A percentile compares a stretch with the other conserved stretches of the same genome.
phyloP scores from a whole-genome alignment of 2,797 vertebrate genomes.

The Acanthurus leucopareius region DNA sequence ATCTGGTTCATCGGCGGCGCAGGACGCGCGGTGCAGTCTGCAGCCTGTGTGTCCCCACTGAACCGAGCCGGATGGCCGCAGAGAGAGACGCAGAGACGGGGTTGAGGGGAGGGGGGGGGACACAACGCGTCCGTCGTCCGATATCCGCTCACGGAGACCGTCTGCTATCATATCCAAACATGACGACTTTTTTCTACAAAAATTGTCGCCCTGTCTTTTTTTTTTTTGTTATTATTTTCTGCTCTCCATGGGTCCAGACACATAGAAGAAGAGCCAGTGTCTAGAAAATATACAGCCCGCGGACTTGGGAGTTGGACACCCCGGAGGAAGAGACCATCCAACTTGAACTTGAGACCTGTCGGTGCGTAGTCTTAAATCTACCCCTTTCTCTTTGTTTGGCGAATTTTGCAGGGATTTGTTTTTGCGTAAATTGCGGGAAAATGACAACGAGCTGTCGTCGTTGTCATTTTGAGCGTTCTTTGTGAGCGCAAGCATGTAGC shows the following conservation, averaged over 20 bases:
- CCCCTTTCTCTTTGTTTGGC: background rate
- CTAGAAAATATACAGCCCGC: slow-evolving; percentile 49
- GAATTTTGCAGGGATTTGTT: background rate
- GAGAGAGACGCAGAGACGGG: slow-evolving; percentile 22
- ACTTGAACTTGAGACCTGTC: slow-evolving; percentile 68
- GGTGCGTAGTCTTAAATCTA: slow-evolving; percentile 63
- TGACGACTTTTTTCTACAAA: slow-evolving; percentile 21
- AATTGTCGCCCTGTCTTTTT: slow-evolving; percentile 1
- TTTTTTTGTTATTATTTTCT: slow-evolving; percentile 17
- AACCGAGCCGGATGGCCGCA: slow-evolving; percentile 66
- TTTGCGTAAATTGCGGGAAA: slow-evolving; percentile 32
- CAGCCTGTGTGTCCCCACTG: slow-evolving; percentile 73
- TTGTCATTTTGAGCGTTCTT: background rate
- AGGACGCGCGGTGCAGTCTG: slow-evolving; percentile 63
- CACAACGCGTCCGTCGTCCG: slow-evolving; percentile 4
- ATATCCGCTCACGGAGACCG: slow-evolving; percentile 11
- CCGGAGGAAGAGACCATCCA: slow-evolving; percentile 47
- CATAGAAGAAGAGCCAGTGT: slow-evolving; percentile 27
- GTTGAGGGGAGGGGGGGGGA: background rate
- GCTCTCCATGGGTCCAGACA: slow-evolving; percentile 9
- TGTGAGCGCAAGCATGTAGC: background rate
- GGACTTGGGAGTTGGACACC: slow-evolving; percentile 47
- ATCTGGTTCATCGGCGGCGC: slow-evolving; percentile 73
- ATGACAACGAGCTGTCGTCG: background rate
- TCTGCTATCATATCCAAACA: background rate